These are phyloP conservation scores for Elaphurus davidianus DNA, from an alignment of 2,113 vertebrate species.

Conservation along the genomic window DNA sequence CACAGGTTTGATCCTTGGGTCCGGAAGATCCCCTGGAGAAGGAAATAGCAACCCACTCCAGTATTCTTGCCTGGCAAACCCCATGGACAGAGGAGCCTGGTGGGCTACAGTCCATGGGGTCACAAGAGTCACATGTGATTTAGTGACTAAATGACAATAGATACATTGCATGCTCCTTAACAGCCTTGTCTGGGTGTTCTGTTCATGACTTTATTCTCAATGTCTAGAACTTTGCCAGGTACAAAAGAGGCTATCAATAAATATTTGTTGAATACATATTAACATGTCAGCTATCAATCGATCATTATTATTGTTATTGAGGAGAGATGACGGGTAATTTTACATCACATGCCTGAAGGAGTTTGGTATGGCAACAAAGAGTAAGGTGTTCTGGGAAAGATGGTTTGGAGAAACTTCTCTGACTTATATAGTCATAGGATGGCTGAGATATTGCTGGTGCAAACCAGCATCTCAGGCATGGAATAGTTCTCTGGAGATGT, in stretches of 20 bases:
- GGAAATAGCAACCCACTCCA: neutral
- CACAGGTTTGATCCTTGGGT: neutral
- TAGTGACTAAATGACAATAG: neutral
- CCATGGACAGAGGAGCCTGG: neutral
- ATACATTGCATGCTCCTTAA: fast-evolving
- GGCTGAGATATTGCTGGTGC: neutral
- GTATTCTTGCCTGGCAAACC: neutral
- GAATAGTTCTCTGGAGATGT: neutral
- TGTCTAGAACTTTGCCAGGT: neutral
- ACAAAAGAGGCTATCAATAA: neutral
- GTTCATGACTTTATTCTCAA: neutral
- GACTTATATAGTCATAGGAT: too few species aligned
- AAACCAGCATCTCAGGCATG: neutral
- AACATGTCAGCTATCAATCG: neutral
- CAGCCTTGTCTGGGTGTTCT: neutral
- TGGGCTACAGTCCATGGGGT: neutral
- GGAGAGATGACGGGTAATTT: neutral
- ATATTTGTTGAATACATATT: neutral
- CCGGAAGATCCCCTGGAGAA: neutral
- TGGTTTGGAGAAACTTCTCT: neutral
- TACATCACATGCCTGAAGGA: neutral
- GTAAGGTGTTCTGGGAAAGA: neutral
- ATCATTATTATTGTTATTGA: neutral
- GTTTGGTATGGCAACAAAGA: neutral
- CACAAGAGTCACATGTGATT: neutral